phyloP scores from a whole-genome alignment of 2,113 vertebrate species.

The Antechinus stuartii region DNA sequence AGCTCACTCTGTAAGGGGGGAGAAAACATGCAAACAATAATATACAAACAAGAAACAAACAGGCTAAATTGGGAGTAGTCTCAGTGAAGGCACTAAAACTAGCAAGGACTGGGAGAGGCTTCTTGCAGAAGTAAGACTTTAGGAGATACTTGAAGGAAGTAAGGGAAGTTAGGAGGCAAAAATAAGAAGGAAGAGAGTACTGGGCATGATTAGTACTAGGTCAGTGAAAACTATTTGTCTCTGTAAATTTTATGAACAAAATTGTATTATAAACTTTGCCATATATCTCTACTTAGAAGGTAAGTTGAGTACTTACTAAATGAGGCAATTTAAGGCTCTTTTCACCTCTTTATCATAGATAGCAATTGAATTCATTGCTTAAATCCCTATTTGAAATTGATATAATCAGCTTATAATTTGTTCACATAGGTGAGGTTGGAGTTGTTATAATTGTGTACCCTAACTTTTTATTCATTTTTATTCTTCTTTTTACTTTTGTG shows the following conservation, averaged over 20 bases:
- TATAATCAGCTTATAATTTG: background rate
- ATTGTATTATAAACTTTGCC: background rate
- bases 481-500: background rate
- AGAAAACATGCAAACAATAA: background rate
- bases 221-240: background rate
- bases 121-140: background rate
- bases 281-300: background rate
- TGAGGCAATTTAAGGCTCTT: background rate
- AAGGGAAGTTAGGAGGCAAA: background rate
- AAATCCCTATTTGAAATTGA: background rate
- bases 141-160: background rate
- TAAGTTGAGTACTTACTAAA: background rate
- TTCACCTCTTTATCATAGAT: background rate
- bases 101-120: background rate
- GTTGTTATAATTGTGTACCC: background rate
- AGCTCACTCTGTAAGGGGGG: background rate
- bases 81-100: background rate
- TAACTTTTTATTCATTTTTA: background rate
- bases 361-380: background rate
- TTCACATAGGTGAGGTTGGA: background rate
- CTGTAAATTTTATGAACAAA: background rate
- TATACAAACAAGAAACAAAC: background rate
- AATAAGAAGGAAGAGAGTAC: background rate
- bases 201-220: background rate
- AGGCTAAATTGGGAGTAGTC: background rate